Base-by-base conservation (phyloP, 2,113 vertebrate genomes). In the Columbina picui region DNA sequence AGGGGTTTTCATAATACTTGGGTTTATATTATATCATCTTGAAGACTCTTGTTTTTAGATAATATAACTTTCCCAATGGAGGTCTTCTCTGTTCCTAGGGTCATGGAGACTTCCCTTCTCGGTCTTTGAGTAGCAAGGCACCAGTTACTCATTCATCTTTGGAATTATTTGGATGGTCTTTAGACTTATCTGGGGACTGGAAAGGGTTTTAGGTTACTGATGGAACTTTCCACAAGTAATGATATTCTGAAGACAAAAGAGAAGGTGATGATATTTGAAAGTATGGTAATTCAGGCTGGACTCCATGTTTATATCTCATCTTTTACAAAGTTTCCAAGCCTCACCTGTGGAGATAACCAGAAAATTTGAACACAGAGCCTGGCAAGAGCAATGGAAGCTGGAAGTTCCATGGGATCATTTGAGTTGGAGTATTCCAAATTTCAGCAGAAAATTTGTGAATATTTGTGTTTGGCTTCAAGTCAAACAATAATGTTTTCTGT, bases 311-410 rank as follows among this genome's bases (percentile, higher is more conserved):
- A 53, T 18, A 63, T 5, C 4, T 83, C 8, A 59, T 7, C 14
- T 88, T 88, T 68, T 61, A 20, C 6, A 19, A 43, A 21, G 2
- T 36, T 86, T 71, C 19, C 4, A 39, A 82, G 12, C 3, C 19
- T 61, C 18, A 68, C 7, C 14, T 84, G 27, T 61, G 36, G 9
- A 84, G 20, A 6, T 78, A 27, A 5, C 6, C 74, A 18, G 9
- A 47, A 60, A 53, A 78, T 60, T 6, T 49, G 22, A 36, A 6
- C 41, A 20, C 7, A 65, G 29, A 74, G 32, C 7, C 29, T 2
- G 0, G 4, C 4, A 49, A 50, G 39, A 26, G 22, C 15, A 61
- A 16, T 5, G 3, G 20, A 14, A 77, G 4, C 9, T 39, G n/a
- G 22, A 93, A 89, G 55, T 61, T 68, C 60, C 21, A 26, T 26